A percentile compares a stretch with the other conserved stretches of the same genome.
phyloP scores from a whole-genome alignment of 2,113 vertebrate species.

The Chlorocebus sabaeus region DNA sequence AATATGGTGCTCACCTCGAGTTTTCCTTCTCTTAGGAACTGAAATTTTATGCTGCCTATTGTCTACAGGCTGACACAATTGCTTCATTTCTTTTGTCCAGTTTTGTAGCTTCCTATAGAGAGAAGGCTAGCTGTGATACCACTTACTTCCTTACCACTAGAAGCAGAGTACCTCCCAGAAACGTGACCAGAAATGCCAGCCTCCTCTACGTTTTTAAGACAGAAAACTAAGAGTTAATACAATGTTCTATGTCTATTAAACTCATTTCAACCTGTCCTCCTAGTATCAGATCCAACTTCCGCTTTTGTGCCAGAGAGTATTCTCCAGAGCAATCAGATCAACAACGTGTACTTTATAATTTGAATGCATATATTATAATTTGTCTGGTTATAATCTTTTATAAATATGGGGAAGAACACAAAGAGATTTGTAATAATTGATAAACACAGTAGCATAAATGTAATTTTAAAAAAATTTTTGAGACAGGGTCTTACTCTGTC shows the following conservation, averaged over 20 bases:
- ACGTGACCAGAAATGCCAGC: neutral
- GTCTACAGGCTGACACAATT: neutral
- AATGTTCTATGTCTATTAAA: neutral
- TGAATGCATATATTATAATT: neutral
- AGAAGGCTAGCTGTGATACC: neutral
- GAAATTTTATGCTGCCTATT: neutral
- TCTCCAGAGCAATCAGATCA: neutral
- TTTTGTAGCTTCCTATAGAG: neutral
- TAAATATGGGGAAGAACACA: neutral
- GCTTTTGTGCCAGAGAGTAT: neutral
- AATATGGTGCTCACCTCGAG: neutral
- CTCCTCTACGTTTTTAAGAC: neutral
- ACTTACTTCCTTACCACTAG: neutral
- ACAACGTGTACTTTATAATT: neutral
- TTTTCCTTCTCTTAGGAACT: neutral
- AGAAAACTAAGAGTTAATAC: neutral
- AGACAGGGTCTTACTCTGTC: neutral
- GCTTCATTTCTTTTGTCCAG: neutral
- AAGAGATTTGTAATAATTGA: neutral
- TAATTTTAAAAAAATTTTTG: neutral
- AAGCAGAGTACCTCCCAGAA: neutral
- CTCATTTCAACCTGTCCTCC: neutral
- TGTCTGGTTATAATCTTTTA: neutral
- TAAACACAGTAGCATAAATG: neutral
- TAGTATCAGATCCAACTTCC: neutral